Base-by-base conservation (phyloP, 2,888 invertebrate genomes). In the Pseudococcus jackbeardsleyi region DNA sequence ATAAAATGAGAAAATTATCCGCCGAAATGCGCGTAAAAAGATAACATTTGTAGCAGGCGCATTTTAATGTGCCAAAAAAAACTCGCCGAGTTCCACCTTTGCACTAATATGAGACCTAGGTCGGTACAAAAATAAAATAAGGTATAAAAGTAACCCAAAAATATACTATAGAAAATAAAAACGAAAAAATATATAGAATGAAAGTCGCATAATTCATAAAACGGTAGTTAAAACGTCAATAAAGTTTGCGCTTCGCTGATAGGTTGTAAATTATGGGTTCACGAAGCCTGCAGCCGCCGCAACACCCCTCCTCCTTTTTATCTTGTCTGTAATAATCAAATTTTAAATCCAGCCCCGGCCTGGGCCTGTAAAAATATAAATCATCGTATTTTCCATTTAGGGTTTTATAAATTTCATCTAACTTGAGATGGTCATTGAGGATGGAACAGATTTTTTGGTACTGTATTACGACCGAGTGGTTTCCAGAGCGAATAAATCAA, bases 171-270 rank as follows among this genome's bases (percentile, higher is more conserved):
- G 12, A 46, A 46, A 12, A 64, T 19, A 22, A 64, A 64, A 64
- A 64, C 4, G 59, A 59, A 59, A 59, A 64, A 26, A 33, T 33
- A 33, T 33, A 33, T 68, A 26, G 68, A 68, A 68, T 68, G 68
- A 68, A 77, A 77, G 77, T 77, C 33, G 39, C 77, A 77, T 77
- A 77, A 77, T 77, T 77, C 77, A 77, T 77, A 77, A 39, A 77
- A 33, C 33, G 77, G 39, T 77, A 77, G 77, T 77, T 77, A 77
- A 77, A 77, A 77, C 77, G 77, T 77, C 77, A 77, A 77, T 77
- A 77, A 77, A 77, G 77, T 77, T 77, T 77, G 77, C 77, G 77
- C 77, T 19, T 77, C 39, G 77, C 77, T 77, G 77, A 77, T 77
- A 77, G 77, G 77, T 77, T 77, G 33, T 77, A 39, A 77, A 77